Percentiles rank a stretch among this genome's conserved stretches.
phyloP scores from a whole-genome alignment of 2,113 vertebrate species.

The Toxotes jaculatrix region DNA sequence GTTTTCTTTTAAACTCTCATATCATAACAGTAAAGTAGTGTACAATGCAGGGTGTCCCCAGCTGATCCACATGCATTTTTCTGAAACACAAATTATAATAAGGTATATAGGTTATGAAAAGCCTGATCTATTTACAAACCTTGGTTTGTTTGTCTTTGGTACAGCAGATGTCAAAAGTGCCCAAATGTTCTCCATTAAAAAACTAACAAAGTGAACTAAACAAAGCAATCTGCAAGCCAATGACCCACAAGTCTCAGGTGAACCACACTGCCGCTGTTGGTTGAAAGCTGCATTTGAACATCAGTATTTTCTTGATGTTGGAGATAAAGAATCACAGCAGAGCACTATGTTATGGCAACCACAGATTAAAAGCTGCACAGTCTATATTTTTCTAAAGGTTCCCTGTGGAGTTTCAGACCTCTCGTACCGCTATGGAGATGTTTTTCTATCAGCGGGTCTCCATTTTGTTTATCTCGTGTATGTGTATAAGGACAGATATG shows the following conservation, averaged over 20 bases:
- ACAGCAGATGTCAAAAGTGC: constrained; percentile 4
- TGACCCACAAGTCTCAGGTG: background rate
- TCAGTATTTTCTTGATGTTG: background rate
- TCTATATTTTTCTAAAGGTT: background rate
- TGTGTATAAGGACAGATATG: background rate
- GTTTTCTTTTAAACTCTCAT: constrained; percentile 22
- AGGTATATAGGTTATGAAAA: background rate
- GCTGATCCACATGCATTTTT: constrained; percentile 5
- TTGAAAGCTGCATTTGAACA: background rate
- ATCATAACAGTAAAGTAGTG: constrained; percentile 15
- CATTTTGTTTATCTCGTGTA: background rate
- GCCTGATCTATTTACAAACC: background rate
- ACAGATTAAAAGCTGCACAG: background rate
- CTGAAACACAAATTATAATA: background rate
- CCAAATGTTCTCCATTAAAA: constrained; percentile 3
- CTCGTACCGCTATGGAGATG: background rate
- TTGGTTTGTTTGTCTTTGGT: background rate
- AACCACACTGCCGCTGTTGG: background rate
- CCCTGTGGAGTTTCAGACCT: background rate
- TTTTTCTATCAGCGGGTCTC: background rate
- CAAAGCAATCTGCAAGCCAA: background rate
- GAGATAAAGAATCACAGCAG: background rate
- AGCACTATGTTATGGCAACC: background rate
- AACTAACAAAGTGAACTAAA: background rate
- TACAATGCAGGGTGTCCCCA: background rate